Evolutionary conservation across 2,888 invertebrate species (phyloP), one percentile per base, ranked within the genome.

Genomic region (Caenorhabditis angaria): DNA sequence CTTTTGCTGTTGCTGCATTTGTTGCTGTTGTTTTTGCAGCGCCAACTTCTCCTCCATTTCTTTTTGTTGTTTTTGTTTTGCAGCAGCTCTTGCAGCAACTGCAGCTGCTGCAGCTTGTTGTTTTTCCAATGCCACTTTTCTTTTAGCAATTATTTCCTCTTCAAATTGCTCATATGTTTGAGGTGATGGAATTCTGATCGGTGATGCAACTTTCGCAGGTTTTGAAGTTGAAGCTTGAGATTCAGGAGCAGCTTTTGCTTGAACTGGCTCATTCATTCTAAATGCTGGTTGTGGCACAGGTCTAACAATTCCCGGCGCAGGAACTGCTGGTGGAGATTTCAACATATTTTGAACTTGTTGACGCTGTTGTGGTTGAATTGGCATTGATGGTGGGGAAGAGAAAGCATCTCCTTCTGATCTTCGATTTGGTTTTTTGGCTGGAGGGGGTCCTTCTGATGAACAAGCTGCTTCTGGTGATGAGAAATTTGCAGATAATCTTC

Each of bases 51-150:
- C 41, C 22, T 20, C 50, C 20, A 50, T 22, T 50, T 50, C 50
- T 24, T 20, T 6, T 50, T 50, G 50, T 24, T 50, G 50, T 50
- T 24, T 50, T 22, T 10, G 22, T 22, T 50, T 24, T 8, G 50
- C 50, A 22, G 50, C 50, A 22, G 50, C 50, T 50, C 50, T 50
- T 22, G 50, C 50, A 50, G 50, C 50, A 20, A 50, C 50, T 22
- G 24, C 50, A 3, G 22, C 50, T n/a, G 22, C 50, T 22, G 24
- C 50, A 4, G 50, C 50, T 50, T 50, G 41, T 14, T 41, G 41
- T 18, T 41, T 41, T 14, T 41, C 41, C 41, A 41, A 14, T 14
- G 41, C 41, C 5, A 41, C 4, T 50, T 12, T 50, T 24, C 24
- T 20, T 24, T 50, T 24, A 3, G 50, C 50, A 20, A 50, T 50